Conservation (phyloP, 2,113 vertebrate genomes). For the Larimichthys polyactis region DNA sequence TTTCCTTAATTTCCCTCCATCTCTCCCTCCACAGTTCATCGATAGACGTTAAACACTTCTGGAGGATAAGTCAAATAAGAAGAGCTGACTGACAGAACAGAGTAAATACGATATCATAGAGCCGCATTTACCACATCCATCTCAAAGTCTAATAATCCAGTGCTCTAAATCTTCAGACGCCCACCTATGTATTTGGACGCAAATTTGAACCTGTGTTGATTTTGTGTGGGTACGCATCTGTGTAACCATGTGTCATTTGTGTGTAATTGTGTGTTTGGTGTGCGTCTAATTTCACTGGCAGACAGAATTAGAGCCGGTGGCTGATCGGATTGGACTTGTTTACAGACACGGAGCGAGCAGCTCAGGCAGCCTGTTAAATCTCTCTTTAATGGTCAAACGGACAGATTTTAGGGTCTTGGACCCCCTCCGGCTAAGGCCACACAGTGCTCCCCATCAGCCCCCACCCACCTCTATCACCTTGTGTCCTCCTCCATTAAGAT, state of each 20-base stretch:
- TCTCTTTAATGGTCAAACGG: conserved; percentile 87
- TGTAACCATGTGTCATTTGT: conserved; percentile 63
- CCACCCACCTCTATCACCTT: conserved; percentile 68
- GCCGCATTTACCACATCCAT: conserved; percentile 35
- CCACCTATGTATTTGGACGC: conserved; percentile 56
- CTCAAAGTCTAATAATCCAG: conserved; percentile 55
- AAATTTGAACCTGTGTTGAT: conserved; percentile 63
- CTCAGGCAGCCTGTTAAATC: conserved; percentile 87
- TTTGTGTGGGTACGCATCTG: conserved; percentile 56
- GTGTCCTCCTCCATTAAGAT: conserved; percentile 82
- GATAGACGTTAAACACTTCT: conserved; percentile 57
- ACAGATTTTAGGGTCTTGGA: conserved; percentile 84
- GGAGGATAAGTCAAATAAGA: conserved; percentile 30
- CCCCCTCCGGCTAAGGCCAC: conserved; percentile 65
- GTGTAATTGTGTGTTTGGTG: conserved; percentile 69
- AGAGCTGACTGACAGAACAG: conserved; percentile 37
- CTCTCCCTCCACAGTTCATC: conserved; percentile 44
- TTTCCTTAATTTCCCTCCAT: conserved; percentile 18
- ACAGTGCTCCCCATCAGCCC: conserved; percentile 31
- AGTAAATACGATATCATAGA: conserved; percentile 37
- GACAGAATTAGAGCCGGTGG: conserved; percentile 87
- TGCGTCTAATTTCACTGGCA: conserved; percentile 83
- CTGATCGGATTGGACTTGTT: conserved; percentile 89
- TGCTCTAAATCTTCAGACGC: conserved; percentile 38
- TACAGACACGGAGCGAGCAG: conserved; percentile 86